Base-by-base conservation (phyloP, 2,113 vertebrate genomes). In the Agelaius phoeniceus region DNA sequence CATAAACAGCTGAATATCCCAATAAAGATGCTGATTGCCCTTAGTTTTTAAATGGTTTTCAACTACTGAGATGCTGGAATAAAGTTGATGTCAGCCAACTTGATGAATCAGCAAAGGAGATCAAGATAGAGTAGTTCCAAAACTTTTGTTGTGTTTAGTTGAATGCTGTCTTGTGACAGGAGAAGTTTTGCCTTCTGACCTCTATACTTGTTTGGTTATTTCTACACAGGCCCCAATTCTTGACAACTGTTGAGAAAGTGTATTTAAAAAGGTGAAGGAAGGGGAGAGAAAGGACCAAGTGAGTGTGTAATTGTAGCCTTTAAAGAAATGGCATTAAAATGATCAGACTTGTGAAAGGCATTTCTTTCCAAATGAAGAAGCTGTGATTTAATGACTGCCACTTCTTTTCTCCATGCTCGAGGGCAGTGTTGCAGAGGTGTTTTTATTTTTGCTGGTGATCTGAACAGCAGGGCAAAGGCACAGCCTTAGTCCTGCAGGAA, bases 201-300 rank as follows among this genome's bases (percentile, higher is more conserved):
- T 0, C 0, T 12, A 3, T 15, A 5, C 3, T 3, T 33, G 3
- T 51, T 55, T 21, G 14, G 14, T 41, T 84, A 28, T 71, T 66
- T 37, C 10, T 75, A 15, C 0, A 2, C 4, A 21, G 31, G 31
- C 66, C 15, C 7, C 2, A 31, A 0, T n/a, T 74, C 37, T 62
- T 74, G 16, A 24, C 63, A 43, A 0, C 66, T 41, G 3, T 18
- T 39, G 31, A 54, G 20, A 46, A 41, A 67, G 17, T 2, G 7
- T 30, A 18, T 71, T 78, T 52, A 0, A 59, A 48, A 51, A 37
- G 13, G 37, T 58, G 48, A 74, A 85, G 72, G 31, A 62, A 77
- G 19, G 19, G 22, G 35, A 57, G 18, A 24, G 44, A 31, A 28
- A 33, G 22, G 26, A 52, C 20, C 23, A n/a, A 48, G 0, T 12